phyloP scores from a whole-genome alignment of 2,113 vertebrate genomes.

The Pyrgilauda ruficollis region DNA sequence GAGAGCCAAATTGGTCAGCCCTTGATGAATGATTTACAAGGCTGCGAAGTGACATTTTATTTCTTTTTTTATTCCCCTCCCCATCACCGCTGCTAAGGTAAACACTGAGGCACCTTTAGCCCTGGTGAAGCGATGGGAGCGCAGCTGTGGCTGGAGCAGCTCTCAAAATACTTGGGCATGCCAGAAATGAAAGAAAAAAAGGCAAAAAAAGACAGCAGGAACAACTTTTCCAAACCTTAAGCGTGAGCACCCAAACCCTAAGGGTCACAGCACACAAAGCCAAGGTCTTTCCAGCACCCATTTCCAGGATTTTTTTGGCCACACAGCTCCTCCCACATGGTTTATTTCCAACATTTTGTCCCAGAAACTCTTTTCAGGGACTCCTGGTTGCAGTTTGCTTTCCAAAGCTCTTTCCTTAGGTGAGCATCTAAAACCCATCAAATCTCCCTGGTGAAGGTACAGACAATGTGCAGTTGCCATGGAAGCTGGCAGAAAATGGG shows the following conservation, averaged over 20 bases:
- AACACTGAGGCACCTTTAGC: slow-evolving; percentile 44
- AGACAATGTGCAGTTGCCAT: neutral
- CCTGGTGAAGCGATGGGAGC: fast-evolving
- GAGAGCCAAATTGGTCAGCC: slow-evolving; percentile 61
- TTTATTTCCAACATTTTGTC: neutral
- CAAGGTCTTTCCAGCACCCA: neutral
- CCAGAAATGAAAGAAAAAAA: neutral
- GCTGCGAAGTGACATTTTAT: slow-evolving; percentile 62
- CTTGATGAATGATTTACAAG: slow-evolving; percentile 70
- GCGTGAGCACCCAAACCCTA: neutral
- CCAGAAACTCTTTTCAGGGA: neutral
- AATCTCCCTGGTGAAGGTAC: neutral
- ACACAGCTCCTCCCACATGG: neutral
- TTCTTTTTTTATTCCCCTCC: slow-evolving; percentile 41
- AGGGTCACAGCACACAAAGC: fast-evolving
- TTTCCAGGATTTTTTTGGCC: neutral
- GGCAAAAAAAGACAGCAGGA: neutral
- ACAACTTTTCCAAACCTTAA: neutral
- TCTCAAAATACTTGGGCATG: neutral
- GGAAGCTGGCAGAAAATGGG: neutral
- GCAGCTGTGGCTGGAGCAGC: neutral
- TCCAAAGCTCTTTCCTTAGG: neutral
- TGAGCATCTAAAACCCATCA: fast-evolving
- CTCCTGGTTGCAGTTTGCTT: neutral
- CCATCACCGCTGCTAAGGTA: neutral